Conservation (phyloP, 2,888 invertebrate genomes). For the Synanthedon myopaeformis region DNA sequence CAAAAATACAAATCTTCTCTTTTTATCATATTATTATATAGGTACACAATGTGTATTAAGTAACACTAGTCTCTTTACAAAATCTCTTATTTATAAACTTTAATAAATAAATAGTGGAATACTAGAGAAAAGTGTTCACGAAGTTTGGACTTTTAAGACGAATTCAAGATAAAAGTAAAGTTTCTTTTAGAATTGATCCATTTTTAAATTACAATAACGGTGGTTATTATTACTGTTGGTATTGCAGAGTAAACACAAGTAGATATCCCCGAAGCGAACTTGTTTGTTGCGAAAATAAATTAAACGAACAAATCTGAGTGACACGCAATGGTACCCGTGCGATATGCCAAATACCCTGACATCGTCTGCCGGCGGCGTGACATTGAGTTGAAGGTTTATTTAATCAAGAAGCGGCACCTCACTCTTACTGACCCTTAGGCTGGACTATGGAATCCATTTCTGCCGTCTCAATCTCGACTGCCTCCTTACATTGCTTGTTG, state of each 20-base stretch:
- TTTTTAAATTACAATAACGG: too few relatives aligned
- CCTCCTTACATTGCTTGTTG: constrained; percentile 52
- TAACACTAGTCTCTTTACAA: too few relatives aligned
- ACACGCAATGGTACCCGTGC: constrained; percentile 33
- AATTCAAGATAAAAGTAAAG: too few relatives aligned
- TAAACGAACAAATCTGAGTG: constrained; percentile 20
- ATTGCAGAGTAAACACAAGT: not conserved
- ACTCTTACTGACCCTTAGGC: constrained; percentile 28
- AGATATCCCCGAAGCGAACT: not conserved
- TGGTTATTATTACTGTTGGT: not conserved
- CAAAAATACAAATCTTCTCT: too few relatives aligned
- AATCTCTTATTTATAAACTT: too few relatives aligned
- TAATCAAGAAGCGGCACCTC: constrained; percentile 57
- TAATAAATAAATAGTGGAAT: too few relatives aligned
- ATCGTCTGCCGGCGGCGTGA: constrained; percentile 44
- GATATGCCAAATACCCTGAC: constrained; percentile 46
- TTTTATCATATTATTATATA: too few relatives aligned
- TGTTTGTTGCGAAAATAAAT: constrained; percentile 19
- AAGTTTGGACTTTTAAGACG: too few relatives aligned
- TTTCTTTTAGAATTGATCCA: too few relatives aligned
- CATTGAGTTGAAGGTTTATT: constrained; percentile 60
- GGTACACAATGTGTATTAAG: too few relatives aligned
- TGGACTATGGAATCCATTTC: constrained; percentile 34
- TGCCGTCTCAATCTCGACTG: constrained; percentile 60
- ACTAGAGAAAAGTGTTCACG: too few relatives aligned